Evolutionary conservation across 2,888 invertebrate genomes (phyloP), one percentile per base, ranked within the genome.

Genomic region (Pseudococcus jackbeardsleyi): DNA sequence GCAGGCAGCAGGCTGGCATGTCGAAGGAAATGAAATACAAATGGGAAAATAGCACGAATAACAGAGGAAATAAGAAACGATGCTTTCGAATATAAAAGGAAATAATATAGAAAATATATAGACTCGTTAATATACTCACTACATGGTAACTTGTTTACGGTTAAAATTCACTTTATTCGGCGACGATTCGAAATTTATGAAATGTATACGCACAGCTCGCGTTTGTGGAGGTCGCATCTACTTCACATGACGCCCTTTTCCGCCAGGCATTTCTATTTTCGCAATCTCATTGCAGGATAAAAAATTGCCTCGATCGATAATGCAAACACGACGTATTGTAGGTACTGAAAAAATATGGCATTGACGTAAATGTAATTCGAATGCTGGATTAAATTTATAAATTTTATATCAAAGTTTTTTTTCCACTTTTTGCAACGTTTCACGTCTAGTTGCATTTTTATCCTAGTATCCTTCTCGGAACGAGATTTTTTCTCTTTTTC

Each of bases 11-110:
- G 64, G 22, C 64, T 46, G 42, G 8, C 79, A 82, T 8, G 42
- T 82, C 79, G 79, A 82, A 82, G 79, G 79, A 82, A 82, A 82
- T 82, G 79, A 82, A 82, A 11, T 82, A 82, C 79, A 82, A 82
- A 82, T 82, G 33, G 46, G 79, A 82, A 82, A 82, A 82, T 82
- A n/a, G 79, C 79, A 19, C 46, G 79, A 82, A 82, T 46, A 82
- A 46, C 79, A 82, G 42, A 42, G 79, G 79, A 82, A 82, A 82
- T 82, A 82, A 82, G 79, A 82, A 82, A 82, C 79, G 79, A 82
- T 82, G 79, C 17, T 82, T 42, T 42, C 46, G 19, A 19, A 46
- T 82, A 46, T 82, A 82, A 82, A 82, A 82, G 79, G 79, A 82
- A 82, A 46, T 82, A 82, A 82, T 46, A 33, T 46, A 46, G 19